Base-by-base conservation (phyloP, 2,113 vertebrate species). In the Pelusios castaneus region DNA sequence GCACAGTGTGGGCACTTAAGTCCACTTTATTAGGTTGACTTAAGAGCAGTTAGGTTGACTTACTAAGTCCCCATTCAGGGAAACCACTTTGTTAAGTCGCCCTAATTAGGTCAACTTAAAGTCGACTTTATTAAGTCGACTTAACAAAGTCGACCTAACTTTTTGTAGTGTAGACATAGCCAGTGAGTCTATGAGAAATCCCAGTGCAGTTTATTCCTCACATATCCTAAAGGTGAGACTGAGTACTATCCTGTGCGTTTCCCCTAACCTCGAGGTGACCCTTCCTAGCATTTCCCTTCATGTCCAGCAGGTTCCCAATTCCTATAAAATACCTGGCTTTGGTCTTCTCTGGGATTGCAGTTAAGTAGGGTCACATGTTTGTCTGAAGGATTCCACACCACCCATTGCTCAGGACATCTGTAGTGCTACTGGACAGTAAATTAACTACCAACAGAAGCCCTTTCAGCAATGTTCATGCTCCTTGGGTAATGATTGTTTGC, bases 361-460 rank as follows among this genome's bases (percentile, higher is more conserved):
- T 45, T 76, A 55, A 76, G 22, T 10, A 21, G 41, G 24, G 51
- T 85, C 67, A 55, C 5, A n/a, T 67, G 60, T 22, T 49, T 55
- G 8, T 45, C 51, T 21, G 85, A 82, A 84, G 76, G 85, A 52
- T 82, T 90, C 90, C 29, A 49, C 56, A 51, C 58, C 89, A 89
- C 85, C 89, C 55, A 2, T 34, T 29, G 22, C 73, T 60, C 55
- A 83, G 49, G 21, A 41, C 38, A n/a, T 56, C 87, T 16, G 76
- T 70, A 75, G 77, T 76, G 86, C 90, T 93, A 92, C 95, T 16
- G 82, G 90, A 79, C 67, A 75, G 34, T 95, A 86, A 52, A 60
- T 91, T 77, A 94, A 80, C 82, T n/a, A 84, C 80, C 76, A 79
- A 86, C 93, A 82, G 88, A 67, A 77, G 51, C 87, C 73, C 75